These are phyloP conservation scores for Standfussiana lucernea DNA, from an alignment of 2,888 invertebrate species.

Conservation along the genomic window DNA sequence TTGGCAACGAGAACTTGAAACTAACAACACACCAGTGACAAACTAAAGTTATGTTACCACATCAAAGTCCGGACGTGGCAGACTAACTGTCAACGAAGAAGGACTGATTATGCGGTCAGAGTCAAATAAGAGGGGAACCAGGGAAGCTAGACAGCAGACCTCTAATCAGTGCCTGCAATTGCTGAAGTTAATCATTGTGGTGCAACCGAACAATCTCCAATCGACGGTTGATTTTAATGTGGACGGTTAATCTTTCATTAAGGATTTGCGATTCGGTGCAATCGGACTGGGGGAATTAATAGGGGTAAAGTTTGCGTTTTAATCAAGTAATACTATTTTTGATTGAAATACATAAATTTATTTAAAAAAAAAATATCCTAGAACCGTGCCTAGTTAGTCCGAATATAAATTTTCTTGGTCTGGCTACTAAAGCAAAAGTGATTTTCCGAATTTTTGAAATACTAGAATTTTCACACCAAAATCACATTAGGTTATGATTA, in stretches of 20 bases:
- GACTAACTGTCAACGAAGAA: conserved; percentile 40
- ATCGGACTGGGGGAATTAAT: background rate
- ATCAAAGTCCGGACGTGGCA: conserved; percentile 24
- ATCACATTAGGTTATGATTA: background rate
- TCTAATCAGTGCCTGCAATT: conserved; percentile 59
- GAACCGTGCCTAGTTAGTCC: background rate
- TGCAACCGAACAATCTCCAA: conserved; percentile 29
- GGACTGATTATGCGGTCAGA: conserved; percentile 51
- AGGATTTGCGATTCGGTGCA: conserved; percentile 17
- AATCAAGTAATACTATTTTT: background rate
- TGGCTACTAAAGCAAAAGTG: background rate
- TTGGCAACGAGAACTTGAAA: conserved; percentile 39
- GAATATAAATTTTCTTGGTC: too few relatives aligned
- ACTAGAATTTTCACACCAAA: background rate
- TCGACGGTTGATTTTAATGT: conserved; percentile 23
- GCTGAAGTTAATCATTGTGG: conserved; percentile 52
- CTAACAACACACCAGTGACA: conserved; percentile 24
- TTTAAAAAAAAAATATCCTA: background rate
- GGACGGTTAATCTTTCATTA: conserved; percentile 35
- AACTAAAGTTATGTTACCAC: conserved; percentile 19
- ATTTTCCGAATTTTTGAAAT: background rate
- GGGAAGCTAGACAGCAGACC: conserved; percentile 24
- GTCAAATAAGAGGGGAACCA: conserved; percentile 58
- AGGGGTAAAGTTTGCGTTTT: background rate
- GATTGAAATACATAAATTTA: background rate